Evolutionary conservation across 2,797 vertebrate species (phyloP).

Genomic region (Danio choprae): DNA sequence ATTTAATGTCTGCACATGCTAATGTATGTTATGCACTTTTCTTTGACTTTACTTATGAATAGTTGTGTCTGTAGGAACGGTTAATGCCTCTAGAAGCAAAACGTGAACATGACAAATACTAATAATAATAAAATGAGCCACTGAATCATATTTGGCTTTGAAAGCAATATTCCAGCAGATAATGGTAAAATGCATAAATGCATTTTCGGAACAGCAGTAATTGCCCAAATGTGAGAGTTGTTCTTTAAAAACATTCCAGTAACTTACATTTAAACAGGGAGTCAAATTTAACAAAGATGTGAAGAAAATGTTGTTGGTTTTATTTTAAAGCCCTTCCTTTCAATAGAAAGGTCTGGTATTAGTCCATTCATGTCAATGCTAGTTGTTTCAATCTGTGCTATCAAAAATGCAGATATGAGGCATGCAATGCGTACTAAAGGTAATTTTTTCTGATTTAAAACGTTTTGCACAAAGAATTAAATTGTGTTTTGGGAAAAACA

Average conservation of each 20-base stretch:
- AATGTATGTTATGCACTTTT: background rate
- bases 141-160: background rate
- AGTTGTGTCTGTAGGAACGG: background rate
- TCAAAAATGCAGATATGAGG: background rate
- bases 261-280: background rate
- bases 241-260: background rate
- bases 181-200: background rate
- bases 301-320: background rate
- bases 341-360: background rate
- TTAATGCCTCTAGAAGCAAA: background rate
- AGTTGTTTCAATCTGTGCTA: background rate
- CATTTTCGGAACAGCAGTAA: constrained; percentile 9
- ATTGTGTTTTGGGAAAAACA: too few relatives aligned
- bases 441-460: background rate
- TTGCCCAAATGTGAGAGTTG: background rate
- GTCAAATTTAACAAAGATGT: constrained; percentile 1
- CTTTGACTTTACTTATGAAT: background rate
- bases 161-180: background rate
- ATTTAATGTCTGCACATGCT: background rate
- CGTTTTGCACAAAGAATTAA: background rate
- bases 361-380: background rate
- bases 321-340: background rate
- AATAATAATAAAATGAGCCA: background rate
- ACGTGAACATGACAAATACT: background rate
- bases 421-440: background rate